Conservation (phyloP, 1,140 invertebrate genomes). For the Nephila pilipes region DNA sequence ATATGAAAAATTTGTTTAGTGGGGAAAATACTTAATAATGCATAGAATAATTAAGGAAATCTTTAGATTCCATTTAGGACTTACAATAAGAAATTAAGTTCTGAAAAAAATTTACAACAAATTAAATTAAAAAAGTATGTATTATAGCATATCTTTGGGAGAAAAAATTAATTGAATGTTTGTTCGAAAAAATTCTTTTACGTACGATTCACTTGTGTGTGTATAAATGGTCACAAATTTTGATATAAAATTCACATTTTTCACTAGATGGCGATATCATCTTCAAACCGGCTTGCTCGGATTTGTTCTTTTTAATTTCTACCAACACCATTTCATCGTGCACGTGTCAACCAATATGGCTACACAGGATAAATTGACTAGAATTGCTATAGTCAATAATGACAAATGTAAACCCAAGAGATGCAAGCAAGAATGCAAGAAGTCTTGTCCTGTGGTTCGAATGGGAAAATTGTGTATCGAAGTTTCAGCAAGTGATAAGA, state of each 20-base stretch:
- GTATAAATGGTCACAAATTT: too few relatives aligned
- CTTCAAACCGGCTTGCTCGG: constrained; percentile 43
- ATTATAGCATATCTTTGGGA: too few relatives aligned
- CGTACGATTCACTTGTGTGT: too few relatives aligned
- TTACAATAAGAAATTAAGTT: too few relatives aligned
- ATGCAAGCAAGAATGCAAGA: constrained; percentile 99
- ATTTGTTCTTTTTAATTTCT: not conserved
- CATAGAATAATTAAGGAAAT: too few relatives aligned
- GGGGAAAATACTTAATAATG: too few relatives aligned
- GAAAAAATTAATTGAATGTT: too few relatives aligned
- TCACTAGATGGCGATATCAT: not conserved
- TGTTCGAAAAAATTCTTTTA: too few relatives aligned
- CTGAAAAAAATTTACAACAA: too few relatives aligned
- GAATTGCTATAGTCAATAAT: constrained; percentile 99
- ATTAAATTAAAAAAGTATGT: too few relatives aligned
- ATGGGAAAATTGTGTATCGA: constrained; percentile 99
- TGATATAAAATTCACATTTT: not conserved
- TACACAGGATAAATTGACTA: constrained; percentile 89
- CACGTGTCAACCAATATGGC: constrained; percentile 74
- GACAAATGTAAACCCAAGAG: constrained; percentile 99
- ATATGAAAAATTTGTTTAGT: too few relatives aligned
- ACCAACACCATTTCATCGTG: constrained; percentile 33
- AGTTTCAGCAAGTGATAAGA: constrained; percentile 97
- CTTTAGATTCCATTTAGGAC: too few relatives aligned
- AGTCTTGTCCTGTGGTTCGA: constrained; percentile 98